Conservation (phyloP, 2,113 vertebrate species). For the Rhodinocichla rosea region DNA sequence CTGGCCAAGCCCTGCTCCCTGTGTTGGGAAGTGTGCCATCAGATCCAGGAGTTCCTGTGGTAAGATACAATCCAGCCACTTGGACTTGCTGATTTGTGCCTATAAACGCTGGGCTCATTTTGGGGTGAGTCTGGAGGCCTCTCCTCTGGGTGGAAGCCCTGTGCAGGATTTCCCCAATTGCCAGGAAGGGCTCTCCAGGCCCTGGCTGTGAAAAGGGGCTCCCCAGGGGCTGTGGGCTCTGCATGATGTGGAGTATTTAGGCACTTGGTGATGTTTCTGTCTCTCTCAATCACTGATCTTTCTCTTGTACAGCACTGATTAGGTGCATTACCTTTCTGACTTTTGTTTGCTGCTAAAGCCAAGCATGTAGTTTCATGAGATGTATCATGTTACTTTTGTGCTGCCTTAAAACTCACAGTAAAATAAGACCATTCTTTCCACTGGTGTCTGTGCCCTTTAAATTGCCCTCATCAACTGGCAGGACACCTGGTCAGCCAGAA, state of each 20-base stretch:
- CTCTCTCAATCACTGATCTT: neutral
- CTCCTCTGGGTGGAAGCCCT: neutral
- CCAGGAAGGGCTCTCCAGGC: neutral
- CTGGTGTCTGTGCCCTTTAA: neutral
- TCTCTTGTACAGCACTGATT: too few species aligned
- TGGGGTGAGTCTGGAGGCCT: neutral
- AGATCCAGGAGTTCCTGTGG: neutral
- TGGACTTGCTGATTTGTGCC: neutral
- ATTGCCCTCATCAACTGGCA: neutral
- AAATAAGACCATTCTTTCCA: too few species aligned
- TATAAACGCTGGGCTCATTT: neutral
- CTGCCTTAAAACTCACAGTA: too few species aligned
- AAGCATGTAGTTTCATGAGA: too few species aligned
- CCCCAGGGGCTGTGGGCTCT: neutral
- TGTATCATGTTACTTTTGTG: too few species aligned
- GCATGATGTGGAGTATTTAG: neutral
- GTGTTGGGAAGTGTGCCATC: neutral
- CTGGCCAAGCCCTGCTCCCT: neutral
- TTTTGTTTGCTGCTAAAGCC: too few species aligned
- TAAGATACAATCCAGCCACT: neutral
- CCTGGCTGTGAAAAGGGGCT: rapidly evolving
- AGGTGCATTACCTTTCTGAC: too few species aligned
- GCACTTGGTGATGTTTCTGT: neutral
- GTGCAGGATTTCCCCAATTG: neutral
- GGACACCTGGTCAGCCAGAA: neutral